These are phyloP conservation scores for Saccostrea cuccullata DNA, from an alignment of 1,140 invertebrate genomes.

Conservation along the genomic window DNA sequence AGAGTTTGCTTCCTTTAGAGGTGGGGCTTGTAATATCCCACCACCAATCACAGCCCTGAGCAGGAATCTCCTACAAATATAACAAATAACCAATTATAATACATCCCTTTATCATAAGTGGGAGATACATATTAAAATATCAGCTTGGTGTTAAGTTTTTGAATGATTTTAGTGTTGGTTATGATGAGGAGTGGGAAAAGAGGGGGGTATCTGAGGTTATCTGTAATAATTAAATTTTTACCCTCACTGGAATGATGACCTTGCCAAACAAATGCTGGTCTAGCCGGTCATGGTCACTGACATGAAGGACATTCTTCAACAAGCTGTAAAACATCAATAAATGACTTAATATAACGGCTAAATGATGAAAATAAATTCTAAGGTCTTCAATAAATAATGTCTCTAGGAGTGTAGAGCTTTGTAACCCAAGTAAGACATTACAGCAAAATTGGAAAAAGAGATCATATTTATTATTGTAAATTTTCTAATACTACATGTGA, in stretches of 20 bases:
- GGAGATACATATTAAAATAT: background rate
- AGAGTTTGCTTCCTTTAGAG: slow-evolving; percentile 51
- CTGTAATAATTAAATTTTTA: slow-evolving; percentile 38
- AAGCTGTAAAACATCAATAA: slow-evolving; percentile 58
- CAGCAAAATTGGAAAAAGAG: no score
- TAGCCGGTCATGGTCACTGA: slow-evolving; percentile 56
- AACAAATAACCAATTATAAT: background rate
- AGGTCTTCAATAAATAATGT: no score
- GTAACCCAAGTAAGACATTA: no score
- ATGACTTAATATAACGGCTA: no score
- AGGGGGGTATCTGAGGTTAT: background rate
- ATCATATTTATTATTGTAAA: no score
- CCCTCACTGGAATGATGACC: slow-evolving; percentile 61
- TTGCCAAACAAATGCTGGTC: slow-evolving; percentile 62
- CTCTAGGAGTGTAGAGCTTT: no score
- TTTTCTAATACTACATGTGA: no score
- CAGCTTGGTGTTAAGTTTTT: background rate
- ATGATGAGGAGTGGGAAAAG: background rate
- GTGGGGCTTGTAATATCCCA: slow-evolving; percentile 60
- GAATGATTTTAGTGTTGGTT: background rate
- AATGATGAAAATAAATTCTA: no score
- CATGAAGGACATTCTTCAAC: slow-evolving; percentile 60
- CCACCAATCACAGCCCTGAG: slow-evolving; percentile 65
- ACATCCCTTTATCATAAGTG: background rate
- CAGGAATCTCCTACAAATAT: slow-evolving; percentile 62